Percentiles rank a stretch among this genome's conserved stretches.
These are phyloP conservation scores for Argyra leucocephala DNA, from an alignment of 2,888 invertebrate species.

Conservation along the genomic window DNA sequence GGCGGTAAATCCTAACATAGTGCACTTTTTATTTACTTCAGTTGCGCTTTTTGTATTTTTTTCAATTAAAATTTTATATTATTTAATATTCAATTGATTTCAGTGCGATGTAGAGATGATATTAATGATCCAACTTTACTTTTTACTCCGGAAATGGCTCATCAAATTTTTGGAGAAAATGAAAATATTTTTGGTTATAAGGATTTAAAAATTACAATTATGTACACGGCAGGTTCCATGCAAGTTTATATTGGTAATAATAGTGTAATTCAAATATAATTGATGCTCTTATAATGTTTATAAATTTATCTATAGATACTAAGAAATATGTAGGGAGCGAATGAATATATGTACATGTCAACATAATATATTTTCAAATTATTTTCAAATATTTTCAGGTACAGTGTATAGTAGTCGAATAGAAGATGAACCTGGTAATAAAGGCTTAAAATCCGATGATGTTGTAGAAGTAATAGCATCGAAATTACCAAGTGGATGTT, in stretches of 20 bases:
- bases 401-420: constrained; percentile 60
- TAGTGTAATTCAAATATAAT: background rate
- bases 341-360: too few relatives aligned
- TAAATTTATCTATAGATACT: too few relatives aligned
- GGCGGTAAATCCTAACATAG: too few relatives aligned
- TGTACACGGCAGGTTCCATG: constrained; percentile 71
- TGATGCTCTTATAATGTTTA: too few relatives aligned
- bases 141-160: constrained; percentile 79
- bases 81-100: too few relatives aligned
- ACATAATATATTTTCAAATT: too few relatives aligned
- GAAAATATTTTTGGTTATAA: constrained; percentile 93
- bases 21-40: too few relatives aligned
- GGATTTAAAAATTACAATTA: constrained; percentile 66
- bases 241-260: constrained; percentile 62
- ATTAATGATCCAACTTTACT: constrained; percentile 53
- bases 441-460: constrained; percentile 63
- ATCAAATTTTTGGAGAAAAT: constrained; percentile 84
- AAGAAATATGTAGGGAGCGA: too few relatives aligned
- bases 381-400: too few relatives aligned
- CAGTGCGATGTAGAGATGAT: constrained; percentile 55
- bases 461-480: constrained; percentile 58
- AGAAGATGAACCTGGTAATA: constrained; percentile 48
- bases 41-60: too few relatives aligned
- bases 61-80: too few relatives aligned
- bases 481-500: constrained; percentile 60